A percentile compares a stretch with the other conserved stretches of the same genome.
These are phyloP conservation scores for Setophaga kirtlandii DNA, from an alignment of 2,113 vertebrate genomes.

Conservation along the genomic window DNA sequence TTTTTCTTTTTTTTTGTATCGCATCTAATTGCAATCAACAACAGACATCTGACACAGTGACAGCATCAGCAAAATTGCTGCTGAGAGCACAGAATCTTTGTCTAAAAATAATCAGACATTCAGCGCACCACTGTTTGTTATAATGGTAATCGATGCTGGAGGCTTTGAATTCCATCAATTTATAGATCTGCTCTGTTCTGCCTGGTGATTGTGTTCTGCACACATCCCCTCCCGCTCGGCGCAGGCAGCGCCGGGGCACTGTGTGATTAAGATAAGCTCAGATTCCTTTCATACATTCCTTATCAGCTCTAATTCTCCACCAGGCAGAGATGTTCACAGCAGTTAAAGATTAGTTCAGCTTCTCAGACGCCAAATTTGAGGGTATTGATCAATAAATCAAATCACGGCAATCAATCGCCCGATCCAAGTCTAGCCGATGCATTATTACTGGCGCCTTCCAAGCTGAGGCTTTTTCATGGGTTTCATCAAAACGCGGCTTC, in stretches of 20 bases:
- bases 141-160: constrained; percentile 99
- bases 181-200: constrained; percentile 99
- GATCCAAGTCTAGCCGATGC: constrained; percentile 92
- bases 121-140: constrained; percentile 98
- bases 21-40: constrained; percentile 99
- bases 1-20: constrained; percentile 88
- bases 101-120: constrained; percentile 99
- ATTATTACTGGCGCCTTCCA: constrained; percentile 90
- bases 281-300: constrained; percentile 91
- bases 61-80: constrained; percentile 99
- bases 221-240: constrained; percentile 70
- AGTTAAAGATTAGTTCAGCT: constrained; percentile 92
- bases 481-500: constrained; percentile 81
- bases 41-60: constrained; percentile 98
- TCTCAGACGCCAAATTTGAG: constrained; percentile 92
- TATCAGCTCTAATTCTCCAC: constrained; percentile 87
- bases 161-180: constrained; percentile 99
- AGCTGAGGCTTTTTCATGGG: constrained; percentile 74
- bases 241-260: constrained; percentile 71
- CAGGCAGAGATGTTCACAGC: constrained; percentile 88
- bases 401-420: constrained; percentile 94
- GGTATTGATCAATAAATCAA: constrained; percentile 99
- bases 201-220: constrained; percentile 89
- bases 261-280: constrained; percentile 93
- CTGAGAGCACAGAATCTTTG: constrained; percentile 99